These are phyloP conservation scores for Gryllus bimaculatus DNA, from an alignment of 1,140 invertebrate genomes.

Conservation along the genomic window DNA sequence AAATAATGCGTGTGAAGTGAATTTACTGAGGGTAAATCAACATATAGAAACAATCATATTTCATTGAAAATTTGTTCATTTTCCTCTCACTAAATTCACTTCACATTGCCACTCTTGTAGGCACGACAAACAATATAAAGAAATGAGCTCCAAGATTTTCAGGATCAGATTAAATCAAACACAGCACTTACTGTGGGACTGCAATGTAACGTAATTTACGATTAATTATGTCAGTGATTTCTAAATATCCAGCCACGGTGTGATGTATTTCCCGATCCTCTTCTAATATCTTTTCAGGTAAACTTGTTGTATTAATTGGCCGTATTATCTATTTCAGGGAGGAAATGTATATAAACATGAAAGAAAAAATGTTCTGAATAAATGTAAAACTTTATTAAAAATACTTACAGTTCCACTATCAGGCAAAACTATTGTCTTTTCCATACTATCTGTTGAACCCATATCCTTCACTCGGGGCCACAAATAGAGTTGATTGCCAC, in stretches of 20 bases:
- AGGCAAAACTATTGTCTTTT: conserved; percentile 29
- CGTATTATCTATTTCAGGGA: conserved; percentile 30
- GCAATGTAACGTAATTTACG: conserved; percentile 49
- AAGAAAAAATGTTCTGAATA: neutral
- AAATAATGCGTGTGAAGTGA: no score
- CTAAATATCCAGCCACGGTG: conserved; percentile 40
- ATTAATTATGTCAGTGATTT: conserved; percentile 44
- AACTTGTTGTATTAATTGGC: conserved; percentile 27
- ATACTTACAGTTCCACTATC: conserved; percentile 27
- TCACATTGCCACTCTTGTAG: no score
- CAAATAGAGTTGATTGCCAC: conserved; percentile 28
- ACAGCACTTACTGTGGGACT: conserved; percentile 42
- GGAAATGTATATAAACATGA: neutral
- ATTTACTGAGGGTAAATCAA: no score
- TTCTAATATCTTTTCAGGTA: neutral
- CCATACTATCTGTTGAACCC: neutral
- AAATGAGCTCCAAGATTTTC: neutral
- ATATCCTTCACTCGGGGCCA: conserved; percentile 25
- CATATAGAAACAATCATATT: no score
- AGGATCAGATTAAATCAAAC: no score
- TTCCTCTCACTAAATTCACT: no score
- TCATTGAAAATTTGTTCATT: no score
- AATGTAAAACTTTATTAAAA: neutral
- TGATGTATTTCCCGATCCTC: conserved; percentile 29
- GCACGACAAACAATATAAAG: no score